phyloP scores from a whole-genome alignment of 2,113 vertebrate species.

The Psephotus haematonotus region DNA sequence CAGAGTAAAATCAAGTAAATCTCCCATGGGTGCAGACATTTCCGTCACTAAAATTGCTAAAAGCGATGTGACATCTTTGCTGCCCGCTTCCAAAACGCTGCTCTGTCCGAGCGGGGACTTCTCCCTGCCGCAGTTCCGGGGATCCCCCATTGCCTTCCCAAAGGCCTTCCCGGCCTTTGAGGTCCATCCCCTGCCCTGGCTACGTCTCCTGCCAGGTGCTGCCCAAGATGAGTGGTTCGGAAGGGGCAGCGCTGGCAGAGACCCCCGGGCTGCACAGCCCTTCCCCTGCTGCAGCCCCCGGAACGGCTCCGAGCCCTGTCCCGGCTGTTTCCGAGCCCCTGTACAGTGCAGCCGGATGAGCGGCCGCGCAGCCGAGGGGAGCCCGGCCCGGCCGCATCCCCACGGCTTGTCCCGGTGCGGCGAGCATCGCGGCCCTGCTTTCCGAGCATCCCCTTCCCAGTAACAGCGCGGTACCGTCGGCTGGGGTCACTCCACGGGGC shows the following conservation, averaged over 20 bases:
- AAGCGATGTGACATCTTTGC: background rate
- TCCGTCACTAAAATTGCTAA: background rate
- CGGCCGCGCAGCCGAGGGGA: too few relatives aligned
- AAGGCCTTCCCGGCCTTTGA: background rate
- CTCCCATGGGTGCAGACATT: background rate
- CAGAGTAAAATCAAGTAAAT: background rate
- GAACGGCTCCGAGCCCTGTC: background rate
- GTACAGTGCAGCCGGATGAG: background rate
- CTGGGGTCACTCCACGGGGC: background rate
- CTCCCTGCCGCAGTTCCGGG: background rate
- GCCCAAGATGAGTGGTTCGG: background rate
- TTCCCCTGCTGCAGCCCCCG: too few relatives aligned
- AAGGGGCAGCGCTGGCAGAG: background rate
- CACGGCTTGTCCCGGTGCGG: background rate
- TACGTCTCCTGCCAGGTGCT: background rate
- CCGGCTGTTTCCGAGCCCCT: background rate
- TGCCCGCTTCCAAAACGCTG: background rate
- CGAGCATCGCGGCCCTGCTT: too few relatives aligned
- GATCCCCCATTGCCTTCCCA: background rate
- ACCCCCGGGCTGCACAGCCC: too few relatives aligned
- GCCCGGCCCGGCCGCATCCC: background rate
- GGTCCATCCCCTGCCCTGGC: background rate
- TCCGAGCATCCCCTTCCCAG: rapidly evolving
- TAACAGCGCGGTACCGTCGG: background rate
- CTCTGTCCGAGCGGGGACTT: background rate